phyloP scores from a whole-genome alignment of 2,113 vertebrate genomes.

The Grus americana region DNA sequence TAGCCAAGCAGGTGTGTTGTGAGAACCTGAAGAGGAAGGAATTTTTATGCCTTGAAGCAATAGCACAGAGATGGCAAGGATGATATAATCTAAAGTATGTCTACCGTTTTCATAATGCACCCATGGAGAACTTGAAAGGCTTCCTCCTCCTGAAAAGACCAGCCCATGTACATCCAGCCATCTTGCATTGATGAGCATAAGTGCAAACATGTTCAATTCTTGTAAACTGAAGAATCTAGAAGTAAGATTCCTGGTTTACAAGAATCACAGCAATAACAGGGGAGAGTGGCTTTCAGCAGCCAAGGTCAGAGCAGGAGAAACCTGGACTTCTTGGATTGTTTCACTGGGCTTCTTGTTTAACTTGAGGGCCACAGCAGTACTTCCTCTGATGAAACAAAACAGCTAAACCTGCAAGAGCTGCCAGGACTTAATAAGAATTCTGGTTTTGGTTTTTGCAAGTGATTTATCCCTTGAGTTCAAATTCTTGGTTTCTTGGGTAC shows the following conservation, averaged over 20 bases:
- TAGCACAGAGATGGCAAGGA: slow-evolving; percentile 26
- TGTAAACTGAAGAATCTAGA: slow-evolving; percentile 8
- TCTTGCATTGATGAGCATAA: background rate
- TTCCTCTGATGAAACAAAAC: background rate
- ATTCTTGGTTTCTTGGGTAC: background rate
- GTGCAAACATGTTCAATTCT: background rate
- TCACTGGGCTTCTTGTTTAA: background rate
- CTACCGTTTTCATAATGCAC: background rate
- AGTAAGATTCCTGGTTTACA: background rate
- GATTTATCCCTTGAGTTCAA: background rate
- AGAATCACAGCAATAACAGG: background rate
- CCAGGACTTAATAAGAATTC: background rate
- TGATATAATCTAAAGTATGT: slow-evolving; percentile 12
- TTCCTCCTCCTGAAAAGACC: slow-evolving; percentile 3
- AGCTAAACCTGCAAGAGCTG: background rate
- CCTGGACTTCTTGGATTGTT: background rate
- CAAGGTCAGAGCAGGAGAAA: background rate
- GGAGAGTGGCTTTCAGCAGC: background rate
- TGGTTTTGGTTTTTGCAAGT: background rate
- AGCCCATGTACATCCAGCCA: background rate
- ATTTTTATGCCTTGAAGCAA: slow-evolving; percentile 59
- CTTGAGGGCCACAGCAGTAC: background rate
- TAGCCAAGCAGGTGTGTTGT: slow-evolving; percentile 65
- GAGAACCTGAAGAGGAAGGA: slow-evolving; percentile 64
- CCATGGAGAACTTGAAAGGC: background rate